Evolutionary conservation across 2,113 vertebrate species (phyloP), one percentile per base, ranked within the genome.

Genomic region (Calidris pugnax): DNA sequence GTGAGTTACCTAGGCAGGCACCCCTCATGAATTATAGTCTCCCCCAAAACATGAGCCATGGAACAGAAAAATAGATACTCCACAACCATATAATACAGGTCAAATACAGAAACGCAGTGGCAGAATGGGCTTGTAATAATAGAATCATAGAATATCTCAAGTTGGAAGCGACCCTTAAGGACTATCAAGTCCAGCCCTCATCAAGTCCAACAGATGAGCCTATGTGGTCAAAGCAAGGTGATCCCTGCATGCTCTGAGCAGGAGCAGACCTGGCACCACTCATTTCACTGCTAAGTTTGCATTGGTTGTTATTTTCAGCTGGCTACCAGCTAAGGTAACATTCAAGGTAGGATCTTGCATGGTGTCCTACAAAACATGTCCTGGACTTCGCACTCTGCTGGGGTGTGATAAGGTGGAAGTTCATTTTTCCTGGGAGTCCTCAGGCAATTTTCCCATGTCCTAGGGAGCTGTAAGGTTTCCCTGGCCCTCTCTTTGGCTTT

Each of bases 1-100:
- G 95, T 91, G 96, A 94, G 82, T 83, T 96, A 90, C 53, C 90
- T 86, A 68, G 91, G 72, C 64, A 66, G 94, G 45, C 89, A 69
- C 90, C 53, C 57, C 28, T 86, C 63, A 55, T 97, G 95, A 97
- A 73, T 95, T 97, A 93, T 73, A 47, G 63, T 43, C 71, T 56
- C 63, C 66, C 55, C 81, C 75, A 92, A 93, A 96, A 87, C n/a
- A 53, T 24, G 68, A 94, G 62, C 59, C 56, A 7, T 3, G 15
- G 74, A 96, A 93, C n/a, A 87, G 87, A 74, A 92, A 91, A 91
- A 81, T 51, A 95, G 96, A 75, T 75, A 69, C 55, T 89, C 57
- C 39, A 39, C 47, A 85, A 39, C 37, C 37, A 23, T 9, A 24
- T 33, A 63, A 39, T 59, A 41, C 1, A 1, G 41, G 55, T 59